Percentiles rank a stretch among this genome's conserved stretches.
These are phyloP conservation scores for Hecatera dysodea DNA, from an alignment of 2,888 invertebrate genomes.

Conservation along the genomic window DNA sequence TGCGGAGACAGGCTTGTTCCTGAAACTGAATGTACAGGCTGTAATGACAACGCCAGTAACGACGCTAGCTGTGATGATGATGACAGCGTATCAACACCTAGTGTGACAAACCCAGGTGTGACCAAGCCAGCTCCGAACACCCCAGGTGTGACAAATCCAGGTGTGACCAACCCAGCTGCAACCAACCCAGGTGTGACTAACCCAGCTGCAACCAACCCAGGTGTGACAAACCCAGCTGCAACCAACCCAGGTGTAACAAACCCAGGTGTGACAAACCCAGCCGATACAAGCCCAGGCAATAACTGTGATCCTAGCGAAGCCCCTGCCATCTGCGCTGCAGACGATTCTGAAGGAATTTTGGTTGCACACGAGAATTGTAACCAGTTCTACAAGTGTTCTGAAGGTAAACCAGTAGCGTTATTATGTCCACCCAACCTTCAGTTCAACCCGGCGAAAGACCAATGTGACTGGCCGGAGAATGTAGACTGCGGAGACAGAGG, in stretches of 20 bases:
- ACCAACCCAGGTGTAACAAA: conserved; percentile 31
- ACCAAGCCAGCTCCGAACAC: conserved; percentile 1
- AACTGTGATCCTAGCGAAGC: conserved; percentile 66
- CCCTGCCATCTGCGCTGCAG: conserved; percentile 67
- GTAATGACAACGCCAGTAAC: conserved; percentile 35
- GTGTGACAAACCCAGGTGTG: conserved; percentile 6
- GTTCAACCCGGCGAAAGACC: conserved; percentile 67
- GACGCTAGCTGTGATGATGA: conserved; percentile 32
- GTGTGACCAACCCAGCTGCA: conserved; percentile 1
- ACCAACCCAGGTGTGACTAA: background rate
- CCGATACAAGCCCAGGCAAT: conserved; percentile 13
- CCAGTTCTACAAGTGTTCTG: conserved; percentile 70
- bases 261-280: conserved; percentile 5
- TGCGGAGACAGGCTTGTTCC: conserved; percentile 67
- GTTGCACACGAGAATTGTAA: conserved; percentile 75
- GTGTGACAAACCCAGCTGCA: background rate
- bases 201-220: conserved; percentile 2
- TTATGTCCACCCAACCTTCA: conserved; percentile 65
- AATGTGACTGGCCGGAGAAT: conserved; percentile 68
- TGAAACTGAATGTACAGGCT: conserved; percentile 46
- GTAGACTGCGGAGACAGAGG: conserved; percentile 70
- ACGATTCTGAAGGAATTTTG: conserved; percentile 66
- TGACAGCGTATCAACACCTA: conserved; percentile 6
- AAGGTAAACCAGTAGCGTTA: conserved; percentile 65
- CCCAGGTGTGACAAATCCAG: background rate